Evolutionary conservation across 2,888 invertebrate species (phyloP).

Genomic region (Anoncus sp.): DNA sequence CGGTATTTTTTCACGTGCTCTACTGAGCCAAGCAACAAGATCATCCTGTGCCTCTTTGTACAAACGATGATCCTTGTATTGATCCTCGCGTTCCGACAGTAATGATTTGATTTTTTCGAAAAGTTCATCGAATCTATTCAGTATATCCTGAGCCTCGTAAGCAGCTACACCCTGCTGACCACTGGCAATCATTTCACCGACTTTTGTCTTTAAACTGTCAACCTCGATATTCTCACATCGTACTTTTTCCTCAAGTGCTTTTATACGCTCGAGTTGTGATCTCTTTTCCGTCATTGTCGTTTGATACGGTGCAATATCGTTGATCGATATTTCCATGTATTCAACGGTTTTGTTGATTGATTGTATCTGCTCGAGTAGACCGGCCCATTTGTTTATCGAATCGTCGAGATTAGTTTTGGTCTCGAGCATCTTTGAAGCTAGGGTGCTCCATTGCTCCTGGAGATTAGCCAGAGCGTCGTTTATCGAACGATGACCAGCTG

Average conservation of each 20-base stretch:
- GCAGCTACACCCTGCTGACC: conserved; percentile 94
- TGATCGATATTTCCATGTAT: conserved; percentile 89
- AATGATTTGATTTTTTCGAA: conserved; percentile 90
- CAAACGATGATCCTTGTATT: conserved; percentile 93
- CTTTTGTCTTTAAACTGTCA: conserved; percentile 92
- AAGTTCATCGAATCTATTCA: conserved; percentile 91
- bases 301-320: conserved; percentile 90
- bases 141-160: conserved; percentile 92
- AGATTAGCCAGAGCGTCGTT: conserved; percentile 92
- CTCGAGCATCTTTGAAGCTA: conserved; percentile 95
- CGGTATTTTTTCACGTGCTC: conserved; percentile 95
- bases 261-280: conserved; percentile 92
- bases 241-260: conserved; percentile 94
- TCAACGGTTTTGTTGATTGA: conserved; percentile 92
- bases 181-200: conserved; percentile 93
- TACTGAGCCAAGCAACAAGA: conserved; percentile 93
- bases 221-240: conserved; percentile 96
- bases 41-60: conserved; percentile 97
- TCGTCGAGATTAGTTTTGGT: conserved; percentile 95
- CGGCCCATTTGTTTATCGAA: conserved; percentile 96
- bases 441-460: conserved; percentile 95
- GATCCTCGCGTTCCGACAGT: conserved; percentile 91
- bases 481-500: conserved; percentile 93
- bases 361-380: conserved; percentile 94
- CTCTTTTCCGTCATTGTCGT: conserved; percentile 94